These are phyloP conservation scores for Diacarnus erythraeanus DNA, from an alignment of 37 sponge, comb jelly and placozoan species.

Conservation along the genomic window DNA sequence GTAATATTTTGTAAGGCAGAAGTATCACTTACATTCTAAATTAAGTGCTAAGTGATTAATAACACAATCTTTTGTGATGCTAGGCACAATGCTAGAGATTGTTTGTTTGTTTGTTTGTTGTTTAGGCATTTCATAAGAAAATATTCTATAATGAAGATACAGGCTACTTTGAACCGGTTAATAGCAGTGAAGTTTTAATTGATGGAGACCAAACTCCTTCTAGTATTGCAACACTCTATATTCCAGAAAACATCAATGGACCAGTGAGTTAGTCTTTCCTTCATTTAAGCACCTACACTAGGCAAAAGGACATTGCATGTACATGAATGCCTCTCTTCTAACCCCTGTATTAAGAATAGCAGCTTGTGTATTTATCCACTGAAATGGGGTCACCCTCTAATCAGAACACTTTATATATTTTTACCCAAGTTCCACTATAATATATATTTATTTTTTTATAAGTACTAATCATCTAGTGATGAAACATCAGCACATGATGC, in stretches of 20 bases:
- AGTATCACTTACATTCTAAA: too few relatives aligned
- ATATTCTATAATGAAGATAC: conserved; percentile 36
- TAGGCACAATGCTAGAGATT: too few relatives aligned
- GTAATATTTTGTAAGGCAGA: too few relatives aligned
- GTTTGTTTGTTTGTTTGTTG: too few relatives aligned
- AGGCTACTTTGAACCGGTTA: conserved; percentile 42
- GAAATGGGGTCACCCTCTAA: too few relatives aligned
- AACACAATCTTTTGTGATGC: too few relatives aligned
- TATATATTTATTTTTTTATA: neutral
- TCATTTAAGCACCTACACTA: too few relatives aligned
- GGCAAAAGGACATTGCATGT: too few relatives aligned
- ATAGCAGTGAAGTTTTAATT: neutral
- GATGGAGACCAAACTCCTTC: conserved; percentile 2
- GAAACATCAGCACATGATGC: neutral
- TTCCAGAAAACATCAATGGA: conserved; percentile 38
- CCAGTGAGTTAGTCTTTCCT: conserved; percentile 20
- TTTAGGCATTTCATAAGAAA: conserved; percentile 35
- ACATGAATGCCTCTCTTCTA: too few relatives aligned
- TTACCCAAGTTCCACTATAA: neutral
- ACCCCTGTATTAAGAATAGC: too few relatives aligned
- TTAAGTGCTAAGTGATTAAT: too few relatives aligned
- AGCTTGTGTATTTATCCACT: too few relatives aligned
- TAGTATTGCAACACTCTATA: conserved; percentile 37
- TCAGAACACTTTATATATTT: conserved; percentile 11
- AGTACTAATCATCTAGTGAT: neutral